Evolutionary conservation across 2,113 vertebrate species (phyloP), one percentile per base, ranked within the genome.

Genomic region (Monarcha castaneiventris): DNA sequence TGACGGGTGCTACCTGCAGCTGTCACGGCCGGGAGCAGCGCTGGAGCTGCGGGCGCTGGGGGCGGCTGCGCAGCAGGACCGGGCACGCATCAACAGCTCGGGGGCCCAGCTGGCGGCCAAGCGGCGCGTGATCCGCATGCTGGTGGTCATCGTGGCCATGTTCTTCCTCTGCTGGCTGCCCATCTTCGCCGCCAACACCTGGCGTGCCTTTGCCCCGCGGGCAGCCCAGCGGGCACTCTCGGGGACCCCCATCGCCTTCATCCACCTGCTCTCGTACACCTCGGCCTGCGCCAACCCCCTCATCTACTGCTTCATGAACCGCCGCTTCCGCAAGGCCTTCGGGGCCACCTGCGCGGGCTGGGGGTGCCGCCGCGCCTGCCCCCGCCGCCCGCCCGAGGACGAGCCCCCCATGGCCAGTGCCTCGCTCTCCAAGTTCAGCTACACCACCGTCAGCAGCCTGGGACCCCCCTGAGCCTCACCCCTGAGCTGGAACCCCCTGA

Each of bases 261-360:
- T 99, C 96, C 99, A 99, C 90, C 94, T 99, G 88, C 95, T 99
- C 79, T 98, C 98, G 80, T 99, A 99, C 93, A 98, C 97, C 27
- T 99, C 99, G 0, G 98, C 99, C 78, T 99, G 99, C 6, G 97
- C 99, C 97, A 99, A 99, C 97, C 99, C 99, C 5, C 97, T 99
- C 43, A 98, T 99, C 97, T 99, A 99, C 98, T 99, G 99, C 98
- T 99, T 99, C 98, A 99, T 99, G 99, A 99, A 99, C 98, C 99
- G 98, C 12, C 99, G 99, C 32, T 99, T 99, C 96, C 99, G 99
- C 73, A 98, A 98, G 67, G 99, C 99, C 33, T 98, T 99, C 26
- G 88, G 98, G 10, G 77, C 98, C 88, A 99, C 99, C 0, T 99
- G 99, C 16, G 96, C 98, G 3, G 97, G 98, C 96, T 44, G 77